Base-by-base conservation (phyloP, 2,888 invertebrate genomes). In the Halictus quadricinctus region DNA sequence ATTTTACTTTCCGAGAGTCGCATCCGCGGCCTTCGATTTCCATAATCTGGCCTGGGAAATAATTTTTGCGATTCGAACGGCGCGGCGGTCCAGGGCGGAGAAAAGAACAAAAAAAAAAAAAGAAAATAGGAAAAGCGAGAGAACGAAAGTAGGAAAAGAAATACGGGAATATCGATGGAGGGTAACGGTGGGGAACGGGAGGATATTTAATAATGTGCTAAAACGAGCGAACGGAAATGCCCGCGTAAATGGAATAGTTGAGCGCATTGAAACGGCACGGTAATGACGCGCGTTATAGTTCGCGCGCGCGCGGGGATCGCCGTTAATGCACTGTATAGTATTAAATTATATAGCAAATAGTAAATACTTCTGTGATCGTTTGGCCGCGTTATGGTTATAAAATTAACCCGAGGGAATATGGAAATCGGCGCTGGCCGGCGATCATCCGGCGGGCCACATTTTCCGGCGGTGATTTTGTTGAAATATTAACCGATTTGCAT, bases 401-500 rank as follows among this genome's bases (percentile, higher is more conserved):
- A 83, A 83, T 84, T 84, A 83, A 84, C 76, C 75, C 50, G 13
- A 18, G 21, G 64, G 75, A 76, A 76, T 76, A 84, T 84, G 84
- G 79, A 84, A 84, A 84, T 84, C 79, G 58, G 69, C 69, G 36
- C 1, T 10, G 48, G 79, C 73, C 76, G 58, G 76, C 72, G 79
- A 79, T 82, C 79, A 66, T 21, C 84, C 66, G 76, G 76, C 76
- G 36, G 79, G 83, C 76, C 18, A 72, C 48, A 58, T 64, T 83
- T 74, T 50, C 75, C 72, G 43, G 10, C 76, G 76, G 72, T 50
- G 79, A 83, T 84, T 84, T 82, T 76, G 82, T 83, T 79, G 82
- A 83, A 84, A 84, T 84, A 84, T 84, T 84, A 83, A 83, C 79
- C 84, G 75, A 84, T 84, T 84, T 83, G 83, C 76, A 84, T 83